Conservation (phyloP, 2,113 vertebrate species). For the Lamprologus lemairii region DNA sequence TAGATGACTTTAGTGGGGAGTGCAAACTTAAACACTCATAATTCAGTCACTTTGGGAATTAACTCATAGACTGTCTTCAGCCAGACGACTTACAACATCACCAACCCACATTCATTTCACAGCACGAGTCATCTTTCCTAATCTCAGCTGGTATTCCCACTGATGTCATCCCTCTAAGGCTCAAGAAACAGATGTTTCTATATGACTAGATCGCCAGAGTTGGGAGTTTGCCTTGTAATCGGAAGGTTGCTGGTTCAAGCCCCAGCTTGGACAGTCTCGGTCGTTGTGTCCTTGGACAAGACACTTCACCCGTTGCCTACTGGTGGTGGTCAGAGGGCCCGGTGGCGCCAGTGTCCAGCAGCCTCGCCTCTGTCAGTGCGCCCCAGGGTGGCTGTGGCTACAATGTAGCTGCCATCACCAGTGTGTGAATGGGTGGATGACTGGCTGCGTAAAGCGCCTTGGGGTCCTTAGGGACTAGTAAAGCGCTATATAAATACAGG, state of each 20-base stretch:
- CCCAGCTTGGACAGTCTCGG: fast-evolving
- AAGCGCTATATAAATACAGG: fast-evolving
- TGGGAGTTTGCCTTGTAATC: fast-evolving
- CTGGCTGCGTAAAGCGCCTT: fast-evolving
- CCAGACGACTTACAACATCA: constrained; percentile 5
- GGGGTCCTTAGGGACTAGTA: no score
- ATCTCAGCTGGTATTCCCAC: neutral
- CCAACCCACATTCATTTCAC: neutral
- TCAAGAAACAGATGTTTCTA: neutral
- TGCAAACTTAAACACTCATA: neutral
- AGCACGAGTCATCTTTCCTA: neutral
- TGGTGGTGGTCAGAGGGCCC: no score
- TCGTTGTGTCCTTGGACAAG: no score
- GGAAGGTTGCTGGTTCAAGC: fast-evolving
- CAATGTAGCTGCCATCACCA: no score
- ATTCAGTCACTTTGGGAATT: neutral
- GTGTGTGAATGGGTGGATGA: no score
- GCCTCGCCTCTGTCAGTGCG: no score
- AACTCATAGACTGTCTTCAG: neutral
- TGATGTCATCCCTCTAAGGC: neutral
- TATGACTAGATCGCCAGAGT: neutral
- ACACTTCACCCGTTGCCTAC: no score
- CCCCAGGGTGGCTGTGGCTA: no score
- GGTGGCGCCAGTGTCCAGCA: no score
- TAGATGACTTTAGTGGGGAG: neutral